Percentiles rank a stretch among this genome's conserved stretches.
phyloP scores from a whole-genome alignment of 2,797 vertebrate genomes.

The Spheniscus humboldti region DNA sequence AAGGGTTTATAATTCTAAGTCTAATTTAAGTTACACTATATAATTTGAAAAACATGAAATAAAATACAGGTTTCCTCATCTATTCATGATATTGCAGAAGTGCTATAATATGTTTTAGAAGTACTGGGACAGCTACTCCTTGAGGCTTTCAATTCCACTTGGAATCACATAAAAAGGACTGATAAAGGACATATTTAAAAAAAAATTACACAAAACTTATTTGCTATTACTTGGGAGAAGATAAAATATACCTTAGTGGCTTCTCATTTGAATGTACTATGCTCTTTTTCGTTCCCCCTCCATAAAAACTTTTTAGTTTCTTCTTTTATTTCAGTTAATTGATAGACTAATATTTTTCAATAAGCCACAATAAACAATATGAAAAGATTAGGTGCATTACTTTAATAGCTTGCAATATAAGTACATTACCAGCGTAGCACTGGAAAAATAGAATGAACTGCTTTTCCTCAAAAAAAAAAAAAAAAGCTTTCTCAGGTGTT shows the following conservation, averaged over 20 bases:
- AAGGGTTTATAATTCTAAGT: not conserved
- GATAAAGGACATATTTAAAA: not conserved
- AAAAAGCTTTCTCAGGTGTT: not conserved
- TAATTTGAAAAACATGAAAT: not conserved
- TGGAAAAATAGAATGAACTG: not conserved
- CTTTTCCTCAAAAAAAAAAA: not conserved
- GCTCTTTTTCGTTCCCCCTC: not conserved
- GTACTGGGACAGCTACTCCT: not conserved
- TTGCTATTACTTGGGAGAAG: not conserved
- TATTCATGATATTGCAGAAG: not conserved
- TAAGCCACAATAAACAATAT: not conserved
- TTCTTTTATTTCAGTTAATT: not conserved
- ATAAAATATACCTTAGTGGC: not conserved
- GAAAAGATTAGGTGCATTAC: not conserved
- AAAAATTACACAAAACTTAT: not conserved
- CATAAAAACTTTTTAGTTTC: not conserved
- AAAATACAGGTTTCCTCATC: not conserved
- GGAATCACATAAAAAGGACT: not conserved
- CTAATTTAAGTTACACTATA: not conserved
- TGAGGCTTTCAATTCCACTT: not conserved
- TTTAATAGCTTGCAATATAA: not conserved
- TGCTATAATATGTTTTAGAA: not conserved
- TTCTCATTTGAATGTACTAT: not conserved
- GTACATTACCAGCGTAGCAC: not conserved
- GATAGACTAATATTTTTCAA: not conserved